Evolutionary conservation across 2,888 invertebrate genomes (phyloP).

Genomic region (Sesia bembeciformis): DNA sequence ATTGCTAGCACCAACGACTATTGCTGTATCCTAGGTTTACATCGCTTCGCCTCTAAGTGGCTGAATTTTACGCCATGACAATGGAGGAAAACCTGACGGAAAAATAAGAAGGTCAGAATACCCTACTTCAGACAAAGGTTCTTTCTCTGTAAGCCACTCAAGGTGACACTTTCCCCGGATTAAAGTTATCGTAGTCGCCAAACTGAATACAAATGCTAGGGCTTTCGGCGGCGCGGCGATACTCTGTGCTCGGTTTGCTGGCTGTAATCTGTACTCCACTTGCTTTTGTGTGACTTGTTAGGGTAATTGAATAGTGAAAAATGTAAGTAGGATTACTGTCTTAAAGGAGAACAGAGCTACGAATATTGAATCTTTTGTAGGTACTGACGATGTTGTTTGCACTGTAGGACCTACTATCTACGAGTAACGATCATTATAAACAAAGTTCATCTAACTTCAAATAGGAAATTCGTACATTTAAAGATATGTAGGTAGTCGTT

Average conservation of each 20-base stretch:
- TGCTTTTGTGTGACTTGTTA: too few relatives aligned
- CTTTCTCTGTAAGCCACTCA: slow-evolving; percentile 65
- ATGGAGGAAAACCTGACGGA: slow-evolving; percentile 54
- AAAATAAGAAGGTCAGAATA: slow-evolving; percentile 61
- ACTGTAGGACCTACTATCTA: too few relatives aligned
- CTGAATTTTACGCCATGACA: slow-evolving; percentile 52
- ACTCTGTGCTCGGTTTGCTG: neutral
- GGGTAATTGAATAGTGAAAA: too few relatives aligned
- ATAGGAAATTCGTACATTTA: too few relatives aligned
- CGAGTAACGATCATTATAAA: too few relatives aligned
- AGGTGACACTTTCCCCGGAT: slow-evolving; percentile 72
- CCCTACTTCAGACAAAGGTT: slow-evolving; percentile 64
- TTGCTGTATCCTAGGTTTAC: neutral
- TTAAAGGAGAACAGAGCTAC: too few relatives aligned
- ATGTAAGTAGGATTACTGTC: too few relatives aligned
- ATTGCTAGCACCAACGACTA: neutral
- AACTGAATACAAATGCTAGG: slow-evolving; percentile 67
- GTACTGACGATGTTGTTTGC: too few relatives aligned
- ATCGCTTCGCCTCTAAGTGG: slow-evolving; percentile 34
- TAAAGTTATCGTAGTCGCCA: slow-evolving; percentile 70
- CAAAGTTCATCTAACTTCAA: too few relatives aligned
- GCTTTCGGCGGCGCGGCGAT: slow-evolving; percentile 10
- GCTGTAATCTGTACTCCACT: too few relatives aligned
- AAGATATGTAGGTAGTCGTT: too few relatives aligned
- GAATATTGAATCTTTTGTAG: too few relatives aligned